Percentiles rank a stretch among this genome's conserved stretches.
Evolutionary conservation across 2,888 invertebrate species (phyloP).

Genomic region (Dione vanillae): DNA sequence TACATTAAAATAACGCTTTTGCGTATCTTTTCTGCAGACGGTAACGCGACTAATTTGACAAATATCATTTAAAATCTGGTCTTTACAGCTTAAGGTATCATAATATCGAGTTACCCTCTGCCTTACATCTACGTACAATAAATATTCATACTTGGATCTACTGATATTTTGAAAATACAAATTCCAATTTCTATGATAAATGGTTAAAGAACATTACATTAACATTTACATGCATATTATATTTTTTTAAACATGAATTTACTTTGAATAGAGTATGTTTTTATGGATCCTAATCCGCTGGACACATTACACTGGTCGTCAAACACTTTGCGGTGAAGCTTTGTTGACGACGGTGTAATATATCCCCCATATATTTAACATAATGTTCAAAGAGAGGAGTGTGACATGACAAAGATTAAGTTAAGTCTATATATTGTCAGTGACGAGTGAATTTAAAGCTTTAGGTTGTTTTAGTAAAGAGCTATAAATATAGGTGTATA

Average conservation of each 20-base stretch:
- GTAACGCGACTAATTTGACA: neutral
- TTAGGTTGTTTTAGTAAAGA: conserved; percentile 31
- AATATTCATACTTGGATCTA: conserved; percentile 31
- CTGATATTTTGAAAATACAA: conserved; percentile 27
- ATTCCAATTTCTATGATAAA: conserved; percentile 23
- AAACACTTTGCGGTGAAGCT: neutral
- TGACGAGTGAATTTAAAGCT: conserved; percentile 34
- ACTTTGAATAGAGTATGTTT: conserved; percentile 17
- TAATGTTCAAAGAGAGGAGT: conserved; percentile 24
- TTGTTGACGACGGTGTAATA: conserved; percentile 34
- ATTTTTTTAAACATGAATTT: conserved; percentile 28
- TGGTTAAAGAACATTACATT: conserved; percentile 13
- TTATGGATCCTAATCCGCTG: conserved; percentile 37
- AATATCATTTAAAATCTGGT: neutral
- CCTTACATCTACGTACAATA: conserved; percentile 21
- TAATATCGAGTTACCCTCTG: neutral
- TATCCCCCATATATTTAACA: conserved; percentile 29
- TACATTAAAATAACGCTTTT: conserved; percentile 5
- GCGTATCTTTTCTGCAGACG: neutral
- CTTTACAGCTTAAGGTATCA: no score
- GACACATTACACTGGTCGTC: conserved; percentile 35
- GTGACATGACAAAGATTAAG: conserved; percentile 16
- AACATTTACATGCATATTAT: conserved; percentile 38
- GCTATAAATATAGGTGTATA: conserved; percentile 26
- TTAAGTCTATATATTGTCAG: conserved; percentile 20